Percentiles rank a stretch among this genome's conserved stretches.
Conservation (phyloP, 2,113 vertebrate genomes). For the Climacteris rufus region DNA sequence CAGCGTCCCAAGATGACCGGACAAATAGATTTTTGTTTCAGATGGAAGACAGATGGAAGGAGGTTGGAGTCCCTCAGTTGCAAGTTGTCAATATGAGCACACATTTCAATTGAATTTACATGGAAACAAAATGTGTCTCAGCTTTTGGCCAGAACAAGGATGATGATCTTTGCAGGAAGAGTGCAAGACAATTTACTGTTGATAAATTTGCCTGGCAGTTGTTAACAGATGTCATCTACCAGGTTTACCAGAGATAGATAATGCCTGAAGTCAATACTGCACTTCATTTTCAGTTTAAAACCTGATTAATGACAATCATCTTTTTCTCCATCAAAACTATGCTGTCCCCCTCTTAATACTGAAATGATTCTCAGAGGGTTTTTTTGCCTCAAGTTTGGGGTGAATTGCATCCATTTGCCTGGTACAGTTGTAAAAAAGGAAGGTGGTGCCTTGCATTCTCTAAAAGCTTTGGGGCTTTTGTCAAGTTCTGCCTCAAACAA, state of each 20-base stretch:
- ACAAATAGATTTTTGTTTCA: background rate
- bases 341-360: background rate
- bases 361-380: background rate
- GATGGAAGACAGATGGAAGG: background rate
- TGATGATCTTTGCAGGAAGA: background rate
- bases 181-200: background rate
- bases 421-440: background rate
- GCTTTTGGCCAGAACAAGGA: background rate
- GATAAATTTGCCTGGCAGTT: background rate
- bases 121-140: background rate
- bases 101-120: background rate
- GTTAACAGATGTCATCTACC: background rate
- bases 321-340: background rate
- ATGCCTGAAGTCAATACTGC: background rate
- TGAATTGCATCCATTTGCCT: background rate
- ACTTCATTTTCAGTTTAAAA: background rate
- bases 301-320: background rate
- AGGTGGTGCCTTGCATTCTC: background rate
- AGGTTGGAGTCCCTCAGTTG: background rate
- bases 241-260: background rate
- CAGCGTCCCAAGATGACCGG: background rate
- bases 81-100: background rate
- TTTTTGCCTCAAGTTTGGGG: background rate
- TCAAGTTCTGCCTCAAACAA: background rate
- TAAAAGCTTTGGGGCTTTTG: background rate